These are phyloP conservation scores for Cydia splendana DNA, from an alignment of 1,140 invertebrate species.

Conservation along the genomic window DNA sequence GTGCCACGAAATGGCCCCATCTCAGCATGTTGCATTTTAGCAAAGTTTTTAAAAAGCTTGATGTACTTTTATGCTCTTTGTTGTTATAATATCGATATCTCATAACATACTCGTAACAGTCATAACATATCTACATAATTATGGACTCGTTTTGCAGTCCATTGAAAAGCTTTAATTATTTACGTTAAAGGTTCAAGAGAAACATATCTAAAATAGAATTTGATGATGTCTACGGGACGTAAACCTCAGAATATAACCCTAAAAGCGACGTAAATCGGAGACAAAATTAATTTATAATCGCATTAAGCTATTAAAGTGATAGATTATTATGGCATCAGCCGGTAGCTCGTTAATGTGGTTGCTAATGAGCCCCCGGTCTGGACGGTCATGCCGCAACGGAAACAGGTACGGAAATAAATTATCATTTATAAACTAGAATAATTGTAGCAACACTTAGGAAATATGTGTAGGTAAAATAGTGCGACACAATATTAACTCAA, in stretches of 20 bases:
- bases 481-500: too few species aligned
- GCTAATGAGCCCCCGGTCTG: neutral
- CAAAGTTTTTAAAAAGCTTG: too few species aligned
- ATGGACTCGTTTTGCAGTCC: too few species aligned
- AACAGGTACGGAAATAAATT: neutral
- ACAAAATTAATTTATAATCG: neutral
- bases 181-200: too few species aligned
- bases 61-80: too few species aligned
- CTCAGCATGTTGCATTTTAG: too few species aligned
- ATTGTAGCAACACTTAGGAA: neutral
- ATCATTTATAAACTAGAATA: neutral
- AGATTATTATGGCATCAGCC: neutral
- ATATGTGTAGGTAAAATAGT: neutral
- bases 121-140: too few species aligned
- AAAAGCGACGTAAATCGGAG: neutral
- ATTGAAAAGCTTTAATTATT: too few species aligned
- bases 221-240: neutral
- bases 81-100: too few species aligned
- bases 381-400: neutral
- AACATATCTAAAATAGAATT: neutral
- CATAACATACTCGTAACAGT: too few species aligned
- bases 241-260: too few species aligned
- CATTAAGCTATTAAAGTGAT: constrained; percentile 6
- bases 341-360: neutral
- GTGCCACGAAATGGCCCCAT: too few species aligned